Base-by-base conservation (phyloP, 2,113 vertebrate species). In the Amblyornis subalaris region DNA sequence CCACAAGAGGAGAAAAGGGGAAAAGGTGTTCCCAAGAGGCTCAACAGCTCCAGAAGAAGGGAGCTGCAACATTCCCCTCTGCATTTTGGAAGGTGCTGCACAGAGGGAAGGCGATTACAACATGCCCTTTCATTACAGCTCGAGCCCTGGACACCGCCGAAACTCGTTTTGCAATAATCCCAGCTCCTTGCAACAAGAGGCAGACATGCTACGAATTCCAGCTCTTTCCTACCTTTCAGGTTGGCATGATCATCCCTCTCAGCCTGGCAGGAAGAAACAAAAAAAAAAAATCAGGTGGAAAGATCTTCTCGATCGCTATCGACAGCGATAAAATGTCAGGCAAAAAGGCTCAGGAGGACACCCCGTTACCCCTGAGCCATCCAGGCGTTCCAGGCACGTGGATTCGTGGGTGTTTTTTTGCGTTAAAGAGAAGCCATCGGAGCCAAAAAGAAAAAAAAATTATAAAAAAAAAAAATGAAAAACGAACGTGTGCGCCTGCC, bases 161-260 rank as follows among this genome's bases (percentile, higher is more conserved):
- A 89, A 94, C 80, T 61, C 47, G 72, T 89, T 86, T 75, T 88
- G 85, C 88, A 93, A 92, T 93, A 29, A 23, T 25, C 24, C 22
- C 47, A 87, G 85, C 73, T 78, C 81, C 89, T 94, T 96, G 76
- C 91, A 80, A 83, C 85, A 88, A 94, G 91, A 83, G 60, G 69
- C 66, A 79, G 50, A 85, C 67, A 58, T 22, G 89, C 78, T 85
- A 66, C 1, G 45, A 90, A 90, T 94, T 67, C 89, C 81, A 78
- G 54, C 48, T 81, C 91, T 93, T 84, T 94, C 89, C 93, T 96
- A 90, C 88, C 91, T 96, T 87, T 94, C 95, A 94, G 29, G 88
- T 94, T 77, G 91, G 91, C 92, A 95, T 86, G 75, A 93, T 91
- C 85, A 91, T 95, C 85, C 78, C 60, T 90, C 89, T 67, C 42